Evolutionary conservation across 2,113 vertebrate genomes (phyloP), one percentile per base, ranked within the genome.

Genomic region (Ciconia maguari): DNA sequence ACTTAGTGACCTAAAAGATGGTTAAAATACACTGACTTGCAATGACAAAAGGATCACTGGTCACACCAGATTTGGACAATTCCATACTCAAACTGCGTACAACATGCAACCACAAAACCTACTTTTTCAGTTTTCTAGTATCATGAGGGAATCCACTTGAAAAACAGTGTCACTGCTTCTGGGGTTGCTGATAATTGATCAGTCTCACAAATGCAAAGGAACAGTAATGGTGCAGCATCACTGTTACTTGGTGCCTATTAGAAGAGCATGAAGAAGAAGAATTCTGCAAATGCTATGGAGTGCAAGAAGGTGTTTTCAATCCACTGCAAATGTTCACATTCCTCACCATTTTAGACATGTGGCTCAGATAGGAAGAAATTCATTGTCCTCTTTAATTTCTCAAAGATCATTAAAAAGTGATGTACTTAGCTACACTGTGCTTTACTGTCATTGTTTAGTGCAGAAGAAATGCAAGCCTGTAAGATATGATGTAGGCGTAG

Each of bases 401-500:
- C 38, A 26, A 46, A 78, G 60, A 57, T 87, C 29, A 57, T 80
- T 79, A 44, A 71, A 70, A 82, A 82, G 25, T 0, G 0, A 32
- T 82, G 38, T 42, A 12, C 16, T 92, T 21, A 14, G 8, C 15
- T 65, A 4, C 2, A 1, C 64, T 51, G 58, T 46, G 78, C 75
- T 72, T 44, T 76, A 20, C 44, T 70, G 57, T 48, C 58, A 4
- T 24, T 20, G 38, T 69, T 83, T 49, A 51, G 58, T 38, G 60
- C 85, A 83, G 51, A 57, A 66, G 64, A 54, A 49, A 25, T 30
- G 42, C 66, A 49, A 49, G 15, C 10, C 58, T 92, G 20, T 29
- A 5, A 83, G 68, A n/a, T 32, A 38, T 0, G 21, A 29, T 30
- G 69, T 21, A 26, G 62, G n/a, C 0, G 0, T 18, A 36, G 27